These are phyloP conservation scores for Seriola aureovittata DNA, from an alignment of 2,113 vertebrate genomes.

Conservation along the genomic window DNA sequence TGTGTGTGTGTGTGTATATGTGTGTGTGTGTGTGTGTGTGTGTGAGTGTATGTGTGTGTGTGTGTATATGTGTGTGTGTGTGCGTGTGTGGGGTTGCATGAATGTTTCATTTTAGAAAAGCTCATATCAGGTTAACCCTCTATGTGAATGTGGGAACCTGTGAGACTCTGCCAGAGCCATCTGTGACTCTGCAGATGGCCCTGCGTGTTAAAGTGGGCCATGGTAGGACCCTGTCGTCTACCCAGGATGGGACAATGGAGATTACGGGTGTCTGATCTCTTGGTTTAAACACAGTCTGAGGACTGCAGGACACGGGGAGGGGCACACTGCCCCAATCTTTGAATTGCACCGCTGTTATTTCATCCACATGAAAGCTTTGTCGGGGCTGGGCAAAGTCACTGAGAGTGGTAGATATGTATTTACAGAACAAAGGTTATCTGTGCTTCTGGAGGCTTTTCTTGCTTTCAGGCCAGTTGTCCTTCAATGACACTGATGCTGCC, in stretches of 20 bases:
- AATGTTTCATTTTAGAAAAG: slow-evolving; percentile 33
- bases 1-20: not conserved
- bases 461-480: slow-evolving; percentile 21
- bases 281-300: slow-evolving; percentile 70
- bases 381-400: not conserved
- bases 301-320: slow-evolving; percentile 60
- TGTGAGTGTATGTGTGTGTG: too few relatives aligned
- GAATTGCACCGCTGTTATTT: slow-evolving; percentile 47
- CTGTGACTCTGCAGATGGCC: slow-evolving; percentile 80
- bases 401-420: slow-evolving; percentile 12
- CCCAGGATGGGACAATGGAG: slow-evolving; percentile 75
- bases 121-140: slow-evolving; percentile 69
- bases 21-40: not conserved
- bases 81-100: not conserved
- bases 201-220: slow-evolving; percentile 74
- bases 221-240: slow-evolving; percentile 57
- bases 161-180: slow-evolving; percentile 61
- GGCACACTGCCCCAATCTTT: slow-evolving; percentile 55
- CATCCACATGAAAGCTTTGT: slow-evolving; percentile 47
- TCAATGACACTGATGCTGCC: not conserved
- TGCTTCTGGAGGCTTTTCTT: not conserved
- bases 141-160: slow-evolving; percentile 62
- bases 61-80: too few relatives aligned
- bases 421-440: not conserved
- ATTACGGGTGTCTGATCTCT: slow-evolving; percentile 82